phyloP scores from a whole-genome alignment of 1,140 invertebrate genomes.

The Cherax quadricarinatus region DNA sequence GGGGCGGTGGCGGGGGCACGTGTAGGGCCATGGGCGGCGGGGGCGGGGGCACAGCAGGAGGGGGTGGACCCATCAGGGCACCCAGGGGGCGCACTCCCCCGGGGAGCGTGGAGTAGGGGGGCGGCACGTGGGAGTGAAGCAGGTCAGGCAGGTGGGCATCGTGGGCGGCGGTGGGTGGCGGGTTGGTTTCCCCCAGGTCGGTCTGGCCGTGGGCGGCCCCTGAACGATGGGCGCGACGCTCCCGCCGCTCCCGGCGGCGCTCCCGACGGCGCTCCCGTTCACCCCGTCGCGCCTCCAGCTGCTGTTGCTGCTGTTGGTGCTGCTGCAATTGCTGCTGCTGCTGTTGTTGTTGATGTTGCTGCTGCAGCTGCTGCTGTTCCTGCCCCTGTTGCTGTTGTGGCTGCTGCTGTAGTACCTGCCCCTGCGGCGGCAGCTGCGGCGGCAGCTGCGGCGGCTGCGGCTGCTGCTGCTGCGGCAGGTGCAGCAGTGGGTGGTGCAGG shows the following conservation, averaged over 20 bases:
- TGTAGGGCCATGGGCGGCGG: conserved; percentile 55
- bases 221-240: conserved; percentile 54
- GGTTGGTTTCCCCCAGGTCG: conserved; percentile 32
- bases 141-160: conserved; percentile 78
- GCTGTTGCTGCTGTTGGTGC: conserved; percentile 35
- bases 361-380: background rate
- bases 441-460: background rate
- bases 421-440: background rate
- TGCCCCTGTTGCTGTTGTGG: conserved; percentile 4
- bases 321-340: conserved; percentile 5
- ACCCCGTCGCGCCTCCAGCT: conserved; percentile 48
- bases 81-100: conserved; percentile 61
- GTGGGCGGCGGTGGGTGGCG: conserved; percentile 39
- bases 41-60: conserved; percentile 42
- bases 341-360: background rate
- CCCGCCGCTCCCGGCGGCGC: conserved; percentile 63
- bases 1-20: conserved; percentile 55
- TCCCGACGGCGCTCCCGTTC: conserved; percentile 66
- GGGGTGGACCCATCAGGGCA: conserved; percentile 40
- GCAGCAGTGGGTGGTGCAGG: background rate
- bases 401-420: background rate
- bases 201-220: conserved; percentile 65
- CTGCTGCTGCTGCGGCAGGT: background rate
- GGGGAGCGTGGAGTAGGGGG: conserved; percentile 77
- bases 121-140: conserved; percentile 79